Percentiles rank a stretch among this genome's conserved stretches.
Evolutionary conservation across 2,797 vertebrate genomes (phyloP).

Genomic region (Furcifer pardalis): DNA sequence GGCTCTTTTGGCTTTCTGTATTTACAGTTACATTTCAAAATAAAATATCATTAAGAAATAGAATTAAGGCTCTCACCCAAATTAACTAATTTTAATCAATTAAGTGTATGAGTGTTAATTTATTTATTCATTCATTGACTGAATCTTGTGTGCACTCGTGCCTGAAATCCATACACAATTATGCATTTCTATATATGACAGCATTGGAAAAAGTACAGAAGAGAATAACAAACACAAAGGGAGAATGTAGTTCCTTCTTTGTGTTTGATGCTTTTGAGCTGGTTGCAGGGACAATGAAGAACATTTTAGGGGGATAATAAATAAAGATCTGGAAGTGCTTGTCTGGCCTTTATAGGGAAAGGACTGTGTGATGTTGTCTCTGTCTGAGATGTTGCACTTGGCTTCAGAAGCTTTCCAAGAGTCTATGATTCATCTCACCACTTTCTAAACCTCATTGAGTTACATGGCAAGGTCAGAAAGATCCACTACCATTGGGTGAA

Average conservation of each 20-base stretch:
- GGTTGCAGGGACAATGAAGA: neutral
- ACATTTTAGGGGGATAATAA: neutral
- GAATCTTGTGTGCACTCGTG: neutral
- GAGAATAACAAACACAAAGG: neutral
- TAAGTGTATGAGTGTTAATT: neutral
- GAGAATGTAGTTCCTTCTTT: neutral
- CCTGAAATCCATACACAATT: neutral
- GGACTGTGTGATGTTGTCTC: neutral
- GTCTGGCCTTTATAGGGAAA: neutral
- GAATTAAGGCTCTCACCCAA: neutral
- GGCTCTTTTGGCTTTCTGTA: neutral
- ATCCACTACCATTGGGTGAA: neutral
- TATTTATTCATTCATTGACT: no score
- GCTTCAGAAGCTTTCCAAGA: neutral
- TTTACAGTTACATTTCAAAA: neutral
- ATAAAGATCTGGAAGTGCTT: neutral
- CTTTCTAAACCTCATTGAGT: neutral
- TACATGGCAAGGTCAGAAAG: neutral
- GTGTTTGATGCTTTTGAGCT: neutral
- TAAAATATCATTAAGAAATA: neutral
- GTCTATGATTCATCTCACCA: neutral
- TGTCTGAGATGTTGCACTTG: neutral
- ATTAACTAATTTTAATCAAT: neutral
- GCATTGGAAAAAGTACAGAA: neutral
- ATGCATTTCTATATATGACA: neutral